Base-by-base conservation (phyloP, 2,113 vertebrate genomes). In the Benitochromis conjunctus region DNA sequence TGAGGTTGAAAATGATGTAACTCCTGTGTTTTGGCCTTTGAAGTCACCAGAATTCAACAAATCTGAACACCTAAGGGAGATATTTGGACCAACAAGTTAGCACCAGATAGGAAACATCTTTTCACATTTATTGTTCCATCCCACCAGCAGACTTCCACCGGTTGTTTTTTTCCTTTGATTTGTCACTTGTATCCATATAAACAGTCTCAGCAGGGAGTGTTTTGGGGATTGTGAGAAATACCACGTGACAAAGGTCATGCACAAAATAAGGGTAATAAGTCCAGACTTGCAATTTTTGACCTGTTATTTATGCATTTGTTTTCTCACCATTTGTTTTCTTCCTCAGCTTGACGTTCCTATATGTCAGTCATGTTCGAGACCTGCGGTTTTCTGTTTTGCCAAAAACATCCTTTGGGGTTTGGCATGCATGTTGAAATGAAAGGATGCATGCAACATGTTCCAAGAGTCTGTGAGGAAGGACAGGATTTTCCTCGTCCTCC, bases 371-470 rank as follows among this genome's bases (percentile, higher is more conserved):
- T 83, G 84, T 80, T 80, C 36, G 43, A 87, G 81, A 81, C 3
- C 58, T 86, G 88, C 46, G 71, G 89, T 69, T 89, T 89, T 89
- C 89, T 93, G 81, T 92, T 92, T 92, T 81, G 91, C 88, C 91
- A 88, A 92, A 66, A 94, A 91, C 92, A 90, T 93, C 91, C 85
- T 92, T 88, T 56, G 86, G 88, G 71, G 71, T 91, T 93, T 92
- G 81, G 81, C 80, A 36, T 51, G 60, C 21, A 57, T 48, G 53
- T 46, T 6, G 5, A 89, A 92, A 86, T 87, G 86, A 89, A 82
- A 85, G 76, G 81, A 92, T 91, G 88, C 89, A 90, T 83, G 85
- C 87, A 92, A 94, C 92, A 93, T 93, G 88, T 93, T 93, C 90
- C 84, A 90, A 83, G 84, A 86, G 90, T 91, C 90, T 94, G 86